Base-by-base conservation (phyloP, 2,888 invertebrate genomes). In the Teleogryllus oceanicus region DNA sequence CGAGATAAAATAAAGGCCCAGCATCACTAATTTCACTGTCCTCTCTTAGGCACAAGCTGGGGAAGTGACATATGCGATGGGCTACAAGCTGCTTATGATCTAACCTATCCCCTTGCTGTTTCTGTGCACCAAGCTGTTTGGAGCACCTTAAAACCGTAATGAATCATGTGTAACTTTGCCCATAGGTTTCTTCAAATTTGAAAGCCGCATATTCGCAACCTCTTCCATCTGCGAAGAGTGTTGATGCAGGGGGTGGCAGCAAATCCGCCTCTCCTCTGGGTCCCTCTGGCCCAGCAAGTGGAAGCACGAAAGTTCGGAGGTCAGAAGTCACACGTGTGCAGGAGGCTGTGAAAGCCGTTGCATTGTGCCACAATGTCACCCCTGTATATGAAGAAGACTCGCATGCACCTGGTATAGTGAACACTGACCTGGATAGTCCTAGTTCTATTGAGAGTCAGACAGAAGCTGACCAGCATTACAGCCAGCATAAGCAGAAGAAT, bases 321-420 rank as follows among this genome's bases (percentile, higher is more conserved):
- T 89, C 94, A 18, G 91, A 93, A 85, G 90, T 92, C 80, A 91
- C 92, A 82, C 91, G 96, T 79, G 94, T 97, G 81, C 94, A 94
- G 88, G 95, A 96, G 85, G 95, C 96, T 0, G 96, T 98, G 50
- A 93, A 96, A 84, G 81, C 99, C 0, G 89, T 99, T 78, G 98
- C 99, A 0, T 89, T 99, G 74, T 99, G 99, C 86, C 99, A 99
- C 86, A 99, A 99, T 87, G 99, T 99, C 13, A 99, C 99, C 0
- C 99, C 99, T 0, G 96, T 98, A 2, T 96, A 94, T 85, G 98
- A 98, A 84, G 89, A 83, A 18, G 83, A 84, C n/a, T 77, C 80
- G 24, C 82, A 75, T 18, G 82, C 82, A 78, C 84, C 84, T 21
- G 81, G 80, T 24, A 75, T 77, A 8, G 51, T 78, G 16, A 62